Percentiles rank a stretch among this genome's conserved stretches.
Conservation (phyloP, 2,888 invertebrate species). For the Mythimna albipuncta region DNA sequence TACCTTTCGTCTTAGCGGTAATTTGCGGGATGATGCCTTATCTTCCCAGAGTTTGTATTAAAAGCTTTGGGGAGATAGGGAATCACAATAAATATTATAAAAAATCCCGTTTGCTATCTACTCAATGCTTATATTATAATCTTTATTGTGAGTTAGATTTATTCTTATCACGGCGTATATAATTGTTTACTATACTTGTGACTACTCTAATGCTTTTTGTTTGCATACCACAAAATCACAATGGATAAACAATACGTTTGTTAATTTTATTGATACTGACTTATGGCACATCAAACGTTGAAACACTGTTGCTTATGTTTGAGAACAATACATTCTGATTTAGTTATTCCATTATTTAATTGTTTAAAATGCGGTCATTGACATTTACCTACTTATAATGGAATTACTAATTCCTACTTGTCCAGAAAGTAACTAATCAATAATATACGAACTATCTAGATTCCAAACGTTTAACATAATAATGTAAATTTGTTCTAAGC, state of each 20-base stretch:
- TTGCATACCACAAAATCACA: neutral
- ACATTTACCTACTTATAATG: neutral
- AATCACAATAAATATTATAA: too few species aligned
- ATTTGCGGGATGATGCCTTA: too few species aligned
- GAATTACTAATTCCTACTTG: neutral
- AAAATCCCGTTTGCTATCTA: too few species aligned
- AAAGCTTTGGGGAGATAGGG: too few species aligned
- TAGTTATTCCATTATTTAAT: neutral
- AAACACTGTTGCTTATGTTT: neutral
- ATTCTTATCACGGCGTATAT: neutral
- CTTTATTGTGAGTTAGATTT: too few species aligned
- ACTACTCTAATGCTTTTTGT: constrained; percentile 36
- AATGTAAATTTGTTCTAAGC: neutral
- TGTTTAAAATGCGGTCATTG: neutral
- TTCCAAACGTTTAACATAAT: neutral
- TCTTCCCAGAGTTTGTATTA: too few species aligned
- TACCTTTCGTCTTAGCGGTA: too few species aligned
- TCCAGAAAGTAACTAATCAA: neutral
- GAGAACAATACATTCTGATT: too few species aligned
- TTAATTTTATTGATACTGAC: neutral
- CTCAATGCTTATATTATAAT: too few species aligned
- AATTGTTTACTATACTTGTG: neutral
- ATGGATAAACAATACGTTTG: neutral
- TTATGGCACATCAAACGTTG: neutral
- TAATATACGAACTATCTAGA: neutral